These are phyloP conservation scores for Bombus breviceps DNA, from an alignment of 1,140 invertebrate genomes.

Conservation along the genomic window DNA sequence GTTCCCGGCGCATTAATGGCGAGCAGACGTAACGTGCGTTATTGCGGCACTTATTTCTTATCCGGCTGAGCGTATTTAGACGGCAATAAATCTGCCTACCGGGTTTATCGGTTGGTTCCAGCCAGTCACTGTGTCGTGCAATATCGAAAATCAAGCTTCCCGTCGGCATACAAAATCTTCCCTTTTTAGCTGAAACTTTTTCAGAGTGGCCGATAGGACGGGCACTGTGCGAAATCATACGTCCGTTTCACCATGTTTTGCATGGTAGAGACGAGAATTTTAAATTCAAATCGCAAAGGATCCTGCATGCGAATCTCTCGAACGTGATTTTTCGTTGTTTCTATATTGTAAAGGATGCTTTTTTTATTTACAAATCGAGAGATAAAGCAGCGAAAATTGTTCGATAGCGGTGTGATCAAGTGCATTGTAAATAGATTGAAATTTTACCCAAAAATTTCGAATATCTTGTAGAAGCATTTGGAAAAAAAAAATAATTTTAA, in stretches of 20 bases:
- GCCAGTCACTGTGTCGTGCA: not conserved
- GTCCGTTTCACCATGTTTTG: conserved; percentile 18
- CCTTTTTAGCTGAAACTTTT: not conserved
- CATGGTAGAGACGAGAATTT: conserved; percentile 2
- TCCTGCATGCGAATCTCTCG: not conserved
- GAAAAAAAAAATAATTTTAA: too few relatives aligned
- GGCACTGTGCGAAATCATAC: too few relatives aligned
- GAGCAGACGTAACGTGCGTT: conserved; percentile 26
- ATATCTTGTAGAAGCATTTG: too few relatives aligned
- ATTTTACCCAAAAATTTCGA: too few relatives aligned
- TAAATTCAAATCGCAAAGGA: conserved; percentile 12
- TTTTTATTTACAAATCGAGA: not conserved
- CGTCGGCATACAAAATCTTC: not conserved
- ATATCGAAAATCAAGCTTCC: not conserved
- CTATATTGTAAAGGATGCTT: not conserved
- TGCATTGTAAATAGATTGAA: too few relatives aligned
- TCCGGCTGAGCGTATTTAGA: conserved; percentile 18
- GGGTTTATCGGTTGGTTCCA: not conserved
- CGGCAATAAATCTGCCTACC: conserved; percentile 13
- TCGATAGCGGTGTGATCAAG: too few relatives aligned
- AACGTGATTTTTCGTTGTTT: not conserved
- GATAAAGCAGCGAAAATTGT: too few relatives aligned
- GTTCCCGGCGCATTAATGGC: conserved; percentile 49
- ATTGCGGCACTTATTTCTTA: conserved; percentile 40
- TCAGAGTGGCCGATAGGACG: not conserved